Evolutionary conservation across 2,888 invertebrate species (phyloP).

Genomic region (Octodonta nipae): DNA sequence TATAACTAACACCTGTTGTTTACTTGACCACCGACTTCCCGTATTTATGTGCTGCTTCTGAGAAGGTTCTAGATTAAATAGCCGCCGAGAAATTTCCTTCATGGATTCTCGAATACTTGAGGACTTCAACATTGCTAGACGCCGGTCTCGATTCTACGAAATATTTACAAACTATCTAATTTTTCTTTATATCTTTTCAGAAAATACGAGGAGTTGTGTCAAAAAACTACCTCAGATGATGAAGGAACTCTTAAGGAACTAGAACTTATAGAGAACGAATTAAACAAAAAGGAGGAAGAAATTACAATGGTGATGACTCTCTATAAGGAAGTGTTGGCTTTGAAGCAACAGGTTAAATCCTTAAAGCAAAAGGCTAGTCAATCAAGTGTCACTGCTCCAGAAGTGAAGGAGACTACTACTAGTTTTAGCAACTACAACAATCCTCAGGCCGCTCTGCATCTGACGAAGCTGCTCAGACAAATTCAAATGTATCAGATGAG

Average conservation of each 20-base stretch:
- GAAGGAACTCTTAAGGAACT: constrained; percentile 23
- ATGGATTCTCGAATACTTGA: too few relatives aligned
- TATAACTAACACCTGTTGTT: too few relatives aligned
- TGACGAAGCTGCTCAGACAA: constrained; percentile 32
- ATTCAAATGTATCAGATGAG: constrained; percentile 31
- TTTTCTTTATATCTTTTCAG: constrained; percentile 12
- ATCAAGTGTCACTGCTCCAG: constrained; percentile 16
- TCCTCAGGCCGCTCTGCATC: constrained; percentile 28
- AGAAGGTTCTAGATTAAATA: too few relatives aligned
- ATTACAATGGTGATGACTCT: constrained; percentile 34
- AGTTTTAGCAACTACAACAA: constrained; percentile 23
- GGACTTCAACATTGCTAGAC: not conserved
- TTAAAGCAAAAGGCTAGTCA: constrained; percentile 26
- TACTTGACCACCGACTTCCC: too few relatives aligned
- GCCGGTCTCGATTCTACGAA: too few relatives aligned
- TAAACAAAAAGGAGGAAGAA: constrained; percentile 33
- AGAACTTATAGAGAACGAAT: constrained; percentile 28
- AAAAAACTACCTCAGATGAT: constrained; percentile 16
- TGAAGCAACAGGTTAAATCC: constrained; percentile 31
- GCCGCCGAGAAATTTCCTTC: too few relatives aligned
- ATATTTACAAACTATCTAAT: too few relatives aligned
- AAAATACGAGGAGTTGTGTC: constrained; percentile 26
- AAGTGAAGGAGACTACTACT: constrained; percentile 9
- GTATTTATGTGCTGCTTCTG: too few relatives aligned
- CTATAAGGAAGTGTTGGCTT: constrained; percentile 33